Conservation (phyloP, 2,888 invertebrate species). For the Lypha dubia region DNA sequence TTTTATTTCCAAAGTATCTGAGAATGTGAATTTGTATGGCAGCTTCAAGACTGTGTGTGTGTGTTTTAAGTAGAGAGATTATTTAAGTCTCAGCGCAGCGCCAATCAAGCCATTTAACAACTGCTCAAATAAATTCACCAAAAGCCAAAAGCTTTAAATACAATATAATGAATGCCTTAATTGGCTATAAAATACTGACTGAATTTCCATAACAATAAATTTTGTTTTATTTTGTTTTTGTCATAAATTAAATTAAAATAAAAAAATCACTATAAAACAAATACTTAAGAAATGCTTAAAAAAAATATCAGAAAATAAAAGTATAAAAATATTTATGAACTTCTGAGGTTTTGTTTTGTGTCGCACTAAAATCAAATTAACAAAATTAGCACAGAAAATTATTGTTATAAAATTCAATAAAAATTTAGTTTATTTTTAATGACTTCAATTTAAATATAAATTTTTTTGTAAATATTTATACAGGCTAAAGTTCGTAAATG, state of each 20-base stretch:
- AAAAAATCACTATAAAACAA: constrained; percentile 39
- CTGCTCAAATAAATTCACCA: constrained; percentile 68
- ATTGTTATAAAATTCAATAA: not conserved
- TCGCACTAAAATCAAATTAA: not conserved
- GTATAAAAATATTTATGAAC: constrained; percentile 17
- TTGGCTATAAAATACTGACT: constrained; percentile 74
- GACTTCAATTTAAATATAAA: not conserved
- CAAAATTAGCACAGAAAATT: not conserved
- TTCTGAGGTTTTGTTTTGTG: not conserved
- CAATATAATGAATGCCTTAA: constrained; percentile 72
- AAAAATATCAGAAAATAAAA: constrained; percentile 15
- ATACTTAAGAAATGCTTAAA: constrained; percentile 7
- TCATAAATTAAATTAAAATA: constrained; percentile 56
- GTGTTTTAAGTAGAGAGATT: constrained; percentile 54
- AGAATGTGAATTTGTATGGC: not conserved
- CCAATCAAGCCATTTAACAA: constrained; percentile 66
- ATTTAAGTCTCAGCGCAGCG: constrained; percentile 57
- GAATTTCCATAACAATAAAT: constrained; percentile 74
- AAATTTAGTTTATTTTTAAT: not conserved
- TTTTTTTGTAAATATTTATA: too few relatives aligned
- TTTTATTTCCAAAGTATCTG: not conserved
- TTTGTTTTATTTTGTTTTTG: constrained; percentile 59
- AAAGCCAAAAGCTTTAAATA: constrained; percentile 67
- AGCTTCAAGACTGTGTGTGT: not conserved
- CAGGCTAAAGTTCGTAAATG: too few relatives aligned